A percentile compares a stretch with the other conserved stretches of the same genome.
Conservation (phyloP, 2,888 invertebrate species). For the Pandemis corylana region DNA sequence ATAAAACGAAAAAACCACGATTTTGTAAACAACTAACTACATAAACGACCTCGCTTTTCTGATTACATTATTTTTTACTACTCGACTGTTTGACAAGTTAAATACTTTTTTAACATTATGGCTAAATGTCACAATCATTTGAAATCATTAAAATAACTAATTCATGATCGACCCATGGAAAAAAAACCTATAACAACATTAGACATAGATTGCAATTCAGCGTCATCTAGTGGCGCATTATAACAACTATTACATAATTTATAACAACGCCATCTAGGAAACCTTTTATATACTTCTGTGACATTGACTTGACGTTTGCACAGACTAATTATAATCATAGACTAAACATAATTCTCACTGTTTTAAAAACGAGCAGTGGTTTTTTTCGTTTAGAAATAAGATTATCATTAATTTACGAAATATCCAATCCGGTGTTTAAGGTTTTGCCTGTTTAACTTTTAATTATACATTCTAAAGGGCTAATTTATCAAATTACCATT, state of each 20-base stretch:
- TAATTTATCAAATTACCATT: not conserved
- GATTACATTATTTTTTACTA: no score
- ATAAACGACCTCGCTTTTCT: no score
- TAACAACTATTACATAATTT: not conserved
- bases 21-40: no score
- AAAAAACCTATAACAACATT: not conserved
- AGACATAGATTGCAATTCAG: not conserved
- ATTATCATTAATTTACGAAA: not conserved
- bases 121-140: no score
- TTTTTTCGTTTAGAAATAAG: conserved; percentile 22
- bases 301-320: conserved; percentile 1
- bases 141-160: no score
- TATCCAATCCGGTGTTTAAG: not conserved
- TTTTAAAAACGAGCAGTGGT: not conserved
- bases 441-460: not conserved
- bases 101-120: no score
- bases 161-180: no score
- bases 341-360: not conserved
- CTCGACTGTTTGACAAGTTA: no score
- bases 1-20: no score
- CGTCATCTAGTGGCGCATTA: conserved; percentile 4
- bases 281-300: not conserved
- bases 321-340: conserved; percentile 4
- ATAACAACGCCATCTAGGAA: conserved; percentile 21
- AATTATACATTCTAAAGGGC: not conserved